Evolutionary conservation across 1,140 invertebrate species (phyloP).

Genomic region (Drosophila pandora): DNA sequence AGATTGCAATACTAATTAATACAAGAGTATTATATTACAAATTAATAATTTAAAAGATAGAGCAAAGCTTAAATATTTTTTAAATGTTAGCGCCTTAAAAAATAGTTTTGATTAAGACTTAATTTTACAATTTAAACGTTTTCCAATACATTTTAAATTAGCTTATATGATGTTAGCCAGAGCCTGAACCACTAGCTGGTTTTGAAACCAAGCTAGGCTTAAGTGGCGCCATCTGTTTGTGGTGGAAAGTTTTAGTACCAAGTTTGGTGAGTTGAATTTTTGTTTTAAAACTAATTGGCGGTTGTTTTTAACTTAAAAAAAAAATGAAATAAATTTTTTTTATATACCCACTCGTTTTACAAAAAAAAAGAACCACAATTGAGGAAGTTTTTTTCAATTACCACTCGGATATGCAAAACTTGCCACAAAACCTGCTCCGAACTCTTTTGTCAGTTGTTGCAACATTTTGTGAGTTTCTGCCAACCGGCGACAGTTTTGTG

Average conservation of each 20-base stretch:
- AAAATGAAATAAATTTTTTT: too few relatives aligned
- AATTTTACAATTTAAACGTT: background rate
- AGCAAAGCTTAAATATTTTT: background rate
- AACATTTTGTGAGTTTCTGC: too few relatives aligned
- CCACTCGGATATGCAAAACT: constrained; percentile 2
- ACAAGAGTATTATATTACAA: too few relatives aligned
- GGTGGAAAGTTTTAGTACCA: too few relatives aligned
- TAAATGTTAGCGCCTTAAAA: background rate
- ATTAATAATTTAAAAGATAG: background rate
- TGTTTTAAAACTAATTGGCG: background rate
- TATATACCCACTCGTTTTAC: too few relatives aligned
- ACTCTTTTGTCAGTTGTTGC: background rate
- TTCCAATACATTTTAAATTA: background rate
- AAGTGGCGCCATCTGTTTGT: background rate
- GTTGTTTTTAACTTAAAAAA: too few relatives aligned
- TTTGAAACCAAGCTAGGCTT: background rate
- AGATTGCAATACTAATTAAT: background rate
- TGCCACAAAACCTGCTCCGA: constrained; percentile 8
- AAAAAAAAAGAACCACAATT: background rate
- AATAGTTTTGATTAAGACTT: background rate
- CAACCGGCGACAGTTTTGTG: background rate
- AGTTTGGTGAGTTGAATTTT: background rate
- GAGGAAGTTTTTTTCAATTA: background rate
- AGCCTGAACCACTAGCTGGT: background rate
- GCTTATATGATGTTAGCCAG: background rate